Percentiles rank a stretch among this genome's conserved stretches.
Conservation (phyloP, 2,888 invertebrate genomes). For the Beris chalybata region DNA sequence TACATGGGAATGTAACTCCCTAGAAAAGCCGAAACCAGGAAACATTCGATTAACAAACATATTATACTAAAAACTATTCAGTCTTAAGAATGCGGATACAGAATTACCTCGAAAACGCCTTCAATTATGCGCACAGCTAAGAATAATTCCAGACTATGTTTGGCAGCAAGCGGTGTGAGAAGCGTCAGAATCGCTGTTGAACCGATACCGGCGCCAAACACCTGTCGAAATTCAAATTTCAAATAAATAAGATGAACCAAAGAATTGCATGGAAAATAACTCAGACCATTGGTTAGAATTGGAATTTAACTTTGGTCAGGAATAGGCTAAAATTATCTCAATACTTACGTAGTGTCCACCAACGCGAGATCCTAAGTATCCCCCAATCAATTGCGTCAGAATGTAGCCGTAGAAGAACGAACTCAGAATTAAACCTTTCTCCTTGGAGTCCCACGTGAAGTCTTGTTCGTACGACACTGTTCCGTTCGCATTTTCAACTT, state of each 20-base stretch:
- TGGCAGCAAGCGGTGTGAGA: constrained; percentile 76
- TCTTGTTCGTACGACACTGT: constrained; percentile 67
- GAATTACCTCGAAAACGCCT: constrained; percentile 75
- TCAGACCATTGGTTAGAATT: background rate
- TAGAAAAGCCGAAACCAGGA: constrained; percentile 27
- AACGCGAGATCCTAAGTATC: constrained; percentile 78
- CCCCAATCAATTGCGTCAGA: constrained; percentile 79
- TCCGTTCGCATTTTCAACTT: constrained; percentile 65
- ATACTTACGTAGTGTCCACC: constrained; percentile 73
- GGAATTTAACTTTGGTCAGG: background rate
- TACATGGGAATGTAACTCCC: constrained; percentile 58
- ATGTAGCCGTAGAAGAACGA: constrained; percentile 91
- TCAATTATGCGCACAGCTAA: constrained; percentile 74
- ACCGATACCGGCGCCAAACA: constrained; percentile 77
- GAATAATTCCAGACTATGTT: constrained; percentile 69
- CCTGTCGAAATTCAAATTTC: constrained; percentile 49
- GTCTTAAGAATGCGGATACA: background rate
- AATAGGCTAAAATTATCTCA: too few relatives aligned
- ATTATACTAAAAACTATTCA: background rate
- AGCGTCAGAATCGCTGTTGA: constrained; percentile 78
- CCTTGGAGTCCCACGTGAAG: constrained; percentile 78
- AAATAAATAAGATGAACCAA: background rate
- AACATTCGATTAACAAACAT: background rate
- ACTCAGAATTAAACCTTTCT: constrained; percentile 77
- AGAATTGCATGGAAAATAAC: too few relatives aligned